Conservation (phyloP, 2,113 vertebrate genomes). For the Chaetops frenatus region DNA sequence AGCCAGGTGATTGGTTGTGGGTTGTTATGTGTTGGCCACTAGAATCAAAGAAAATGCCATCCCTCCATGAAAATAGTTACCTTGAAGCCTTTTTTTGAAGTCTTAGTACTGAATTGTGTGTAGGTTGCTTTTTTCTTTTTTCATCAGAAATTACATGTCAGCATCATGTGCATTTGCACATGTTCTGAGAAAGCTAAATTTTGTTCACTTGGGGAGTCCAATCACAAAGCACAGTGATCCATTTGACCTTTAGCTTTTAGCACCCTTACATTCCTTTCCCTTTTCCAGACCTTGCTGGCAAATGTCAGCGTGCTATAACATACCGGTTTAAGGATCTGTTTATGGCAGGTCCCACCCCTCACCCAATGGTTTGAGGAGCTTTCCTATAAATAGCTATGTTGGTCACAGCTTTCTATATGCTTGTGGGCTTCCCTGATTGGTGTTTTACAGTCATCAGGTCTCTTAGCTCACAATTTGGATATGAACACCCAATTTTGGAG, state of each 20-base stretch:
- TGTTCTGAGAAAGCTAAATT: neutral
- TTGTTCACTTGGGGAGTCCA: neutral
- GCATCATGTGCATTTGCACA: fast-evolving
- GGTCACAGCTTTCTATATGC: conserved; percentile 3
- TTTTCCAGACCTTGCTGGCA: conserved; percentile 32
- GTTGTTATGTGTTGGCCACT: neutral
- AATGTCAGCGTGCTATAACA: conserved; percentile 29
- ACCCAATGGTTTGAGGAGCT: conserved; percentile 11
- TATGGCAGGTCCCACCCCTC: neutral
- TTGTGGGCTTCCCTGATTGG: neutral
- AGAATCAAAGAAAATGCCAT: neutral
- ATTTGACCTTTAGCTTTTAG: conserved; percentile 50
- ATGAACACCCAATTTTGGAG: neutral
- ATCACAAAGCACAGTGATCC: neutral
- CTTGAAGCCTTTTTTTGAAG: neutral
- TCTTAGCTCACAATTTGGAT: neutral
- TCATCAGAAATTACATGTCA: neutral
- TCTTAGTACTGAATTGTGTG: neutral
- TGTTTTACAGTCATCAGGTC: neutral
- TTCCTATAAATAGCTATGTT: conserved; percentile 21
- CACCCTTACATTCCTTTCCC: conserved; percentile 13
- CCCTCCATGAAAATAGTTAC: neutral
- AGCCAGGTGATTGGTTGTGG: neutral
- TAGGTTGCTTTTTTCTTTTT: neutral
- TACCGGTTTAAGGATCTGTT: conserved; percentile 6